Conservation (phyloP, 2,113 vertebrate genomes). For the Tragelaphus imberbis region DNA sequence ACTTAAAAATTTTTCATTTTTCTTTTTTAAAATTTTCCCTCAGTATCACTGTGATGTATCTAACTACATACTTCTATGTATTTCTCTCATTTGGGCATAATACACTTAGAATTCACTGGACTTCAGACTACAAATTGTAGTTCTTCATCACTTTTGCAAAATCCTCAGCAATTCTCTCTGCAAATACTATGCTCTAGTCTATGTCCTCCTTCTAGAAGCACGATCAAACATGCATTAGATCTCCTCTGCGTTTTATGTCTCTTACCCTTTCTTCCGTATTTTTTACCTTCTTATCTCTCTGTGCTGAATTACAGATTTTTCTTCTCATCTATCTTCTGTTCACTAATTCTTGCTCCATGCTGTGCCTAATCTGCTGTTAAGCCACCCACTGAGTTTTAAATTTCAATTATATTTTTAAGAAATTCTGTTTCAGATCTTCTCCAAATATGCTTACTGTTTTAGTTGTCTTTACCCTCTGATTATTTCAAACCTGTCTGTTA, state of each 20-base stretch:
- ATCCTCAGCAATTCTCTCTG: not conserved
- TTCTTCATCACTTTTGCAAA: not conserved
- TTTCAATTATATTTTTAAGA: not conserved
- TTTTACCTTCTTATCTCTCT: not conserved
- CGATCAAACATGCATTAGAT: not conserved
- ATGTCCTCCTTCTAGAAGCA: not conserved
- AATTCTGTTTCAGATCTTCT: not conserved
- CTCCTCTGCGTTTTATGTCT: not conserved
- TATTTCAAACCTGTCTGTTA: not conserved
- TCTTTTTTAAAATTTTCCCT: not conserved
- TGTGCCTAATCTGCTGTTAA: not conserved
- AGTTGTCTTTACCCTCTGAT: not conserved
- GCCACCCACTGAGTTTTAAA: not conserved
- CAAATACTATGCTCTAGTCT: not conserved
- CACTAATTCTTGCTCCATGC: not conserved
- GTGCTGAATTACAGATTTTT: not conserved
- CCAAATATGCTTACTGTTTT: not conserved
- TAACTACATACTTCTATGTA: not conserved
- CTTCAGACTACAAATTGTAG: not conserved
- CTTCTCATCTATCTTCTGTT: not conserved
- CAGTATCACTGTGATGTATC: not conserved
- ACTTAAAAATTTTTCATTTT: constrained; percentile 2
- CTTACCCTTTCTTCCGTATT: not conserved
- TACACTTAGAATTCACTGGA: not conserved
- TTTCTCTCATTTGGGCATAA: not conserved